Base-by-base conservation (phyloP, 2,888 invertebrate species). In the Barypeithes pellucidus region DNA sequence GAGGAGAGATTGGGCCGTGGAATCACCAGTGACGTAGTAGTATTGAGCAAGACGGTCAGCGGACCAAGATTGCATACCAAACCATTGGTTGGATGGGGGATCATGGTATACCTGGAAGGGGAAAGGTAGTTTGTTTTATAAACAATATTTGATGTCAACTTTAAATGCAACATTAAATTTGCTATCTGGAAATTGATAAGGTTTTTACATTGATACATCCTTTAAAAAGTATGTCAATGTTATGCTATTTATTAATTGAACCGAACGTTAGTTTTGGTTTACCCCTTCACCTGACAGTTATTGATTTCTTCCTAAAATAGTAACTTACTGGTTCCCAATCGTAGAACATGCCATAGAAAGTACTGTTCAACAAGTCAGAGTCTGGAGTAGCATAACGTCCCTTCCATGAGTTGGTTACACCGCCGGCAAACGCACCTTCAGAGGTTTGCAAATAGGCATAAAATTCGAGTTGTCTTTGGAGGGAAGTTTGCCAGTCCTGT, bases 71-170 rank as follows among this genome's bases (percentile, higher is more conserved):
- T 80, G 80, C 80, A 80, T 80, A 73, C 80, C 80, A 67, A 60
- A 80, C 79, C 80, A 80, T 73, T 76, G 77, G 77, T 80, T 80
- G 61, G 80, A 80, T 71, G 80, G 80, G 7, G 80, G 80, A 65
- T 80, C 78, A 59, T 80, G 80, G 71, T 80, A 80, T 2, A 79
- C 79, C 18, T 70, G 33, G 45, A 59, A 22, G n/a, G 8, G 18
- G 1, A 41, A 4, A n/a, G n/a, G n/a, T n/a, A n/a, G n/a, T n/a
- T n/a, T n/a, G n/a, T n/a, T n/a, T n/a, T n/a, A n/a, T n/a, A n/a
- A n/a, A n/a, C n/a, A n/a, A n/a, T n/a, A n/a, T n/a, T n/a, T n/a
- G n/a, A n/a, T n/a, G n/a, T n/a, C n/a, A n/a, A n/a, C n/a, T n/a
- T n/a, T n/a, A n/a, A n/a, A n/a, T n/a, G n/a, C n/a, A n/a, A n/a